Evolutionary conservation across 2,888 invertebrate genomes (phyloP).

Genomic region (Thumatha senex): DNA sequence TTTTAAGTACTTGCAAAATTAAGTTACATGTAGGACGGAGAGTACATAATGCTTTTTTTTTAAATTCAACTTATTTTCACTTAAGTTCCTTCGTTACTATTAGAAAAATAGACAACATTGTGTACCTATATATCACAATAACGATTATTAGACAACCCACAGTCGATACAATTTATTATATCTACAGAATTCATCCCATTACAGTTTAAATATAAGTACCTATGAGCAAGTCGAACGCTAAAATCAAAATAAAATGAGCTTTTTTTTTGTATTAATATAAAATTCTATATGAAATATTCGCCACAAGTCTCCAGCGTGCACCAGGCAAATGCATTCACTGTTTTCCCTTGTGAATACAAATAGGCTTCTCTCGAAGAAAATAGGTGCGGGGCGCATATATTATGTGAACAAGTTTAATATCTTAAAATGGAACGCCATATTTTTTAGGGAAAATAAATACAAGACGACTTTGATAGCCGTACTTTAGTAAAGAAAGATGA

Average conservation of each 20-base stretch:
- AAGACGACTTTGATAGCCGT: constrained; percentile 3
- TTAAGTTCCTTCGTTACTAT: too few species aligned
- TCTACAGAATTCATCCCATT: neutral
- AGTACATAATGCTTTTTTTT: too few species aligned
- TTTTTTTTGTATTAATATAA: constrained; percentile 36
- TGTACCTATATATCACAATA: too few species aligned
- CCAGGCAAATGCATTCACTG: constrained; percentile 58
- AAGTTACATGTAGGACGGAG: too few species aligned
- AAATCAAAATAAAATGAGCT: constrained; percentile 40
- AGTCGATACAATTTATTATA: too few species aligned
- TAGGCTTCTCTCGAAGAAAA: constrained; percentile 50
- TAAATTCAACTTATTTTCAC: too few species aligned
- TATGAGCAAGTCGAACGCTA: constrained; percentile 13
- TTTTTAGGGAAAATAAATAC: constrained; percentile 34
- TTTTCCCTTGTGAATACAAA: constrained; percentile 66
- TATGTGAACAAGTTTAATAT: constrained; percentile 60
- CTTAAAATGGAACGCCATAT: constrained; percentile 53
- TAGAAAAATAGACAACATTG: too few species aligned
- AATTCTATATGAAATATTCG: constrained; percentile 53
- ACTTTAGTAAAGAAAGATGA: neutral
- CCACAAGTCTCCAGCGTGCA: constrained; percentile 51
- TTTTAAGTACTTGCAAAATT: too few species aligned
- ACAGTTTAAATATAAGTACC: constrained; percentile 8
- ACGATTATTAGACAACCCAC: too few species aligned
- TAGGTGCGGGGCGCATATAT: constrained; percentile 59